Evolutionary conservation across 1,140 invertebrate genomes (phyloP).

Genomic region (Choristoneura fumiferana): DNA sequence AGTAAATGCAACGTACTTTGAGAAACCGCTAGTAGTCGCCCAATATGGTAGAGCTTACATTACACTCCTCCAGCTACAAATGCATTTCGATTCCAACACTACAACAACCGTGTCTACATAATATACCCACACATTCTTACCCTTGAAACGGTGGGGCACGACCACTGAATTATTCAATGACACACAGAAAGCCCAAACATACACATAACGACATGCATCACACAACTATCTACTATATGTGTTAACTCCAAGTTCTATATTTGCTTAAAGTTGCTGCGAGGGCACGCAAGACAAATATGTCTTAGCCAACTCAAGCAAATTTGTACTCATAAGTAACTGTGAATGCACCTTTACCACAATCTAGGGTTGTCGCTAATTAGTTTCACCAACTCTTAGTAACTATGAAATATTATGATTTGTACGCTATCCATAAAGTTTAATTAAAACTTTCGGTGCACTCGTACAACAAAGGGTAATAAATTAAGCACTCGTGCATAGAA

Average conservation of each 20-base stretch:
- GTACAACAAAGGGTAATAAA: constrained; percentile 16
- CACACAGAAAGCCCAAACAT: constrained; percentile 74
- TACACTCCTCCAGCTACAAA: too few species aligned
- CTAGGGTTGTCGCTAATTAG: constrained; percentile 54
- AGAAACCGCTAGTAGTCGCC: too few species aligned
- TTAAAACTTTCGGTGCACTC: constrained; percentile 8
- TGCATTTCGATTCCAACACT: constrained; percentile 38
- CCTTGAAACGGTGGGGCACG: constrained; percentile 72
- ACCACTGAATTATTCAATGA: constrained; percentile 77
- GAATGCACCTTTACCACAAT: constrained; percentile 58
- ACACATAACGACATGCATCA: constrained; percentile 54
- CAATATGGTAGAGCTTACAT: too few species aligned
- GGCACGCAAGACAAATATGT: constrained; percentile 71
- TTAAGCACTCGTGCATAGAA: constrained; percentile 13
- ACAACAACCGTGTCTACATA: constrained; percentile 46
- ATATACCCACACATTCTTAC: constrained; percentile 66
- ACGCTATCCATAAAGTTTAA: constrained; percentile 11
- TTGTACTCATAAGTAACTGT: constrained; percentile 66
- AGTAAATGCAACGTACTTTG: too few species aligned
- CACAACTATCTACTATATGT: constrained; percentile 38
- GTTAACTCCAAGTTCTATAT: constrained; percentile 53
- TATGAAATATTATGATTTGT: constrained; percentile 26
- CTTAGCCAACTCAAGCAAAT: constrained; percentile 64
- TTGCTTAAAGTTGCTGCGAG: constrained; percentile 54
- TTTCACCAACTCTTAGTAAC: constrained; percentile 35